Base-by-base conservation (phyloP, 1,140 invertebrate genomes). In the Saccostrea cuccullata region DNA sequence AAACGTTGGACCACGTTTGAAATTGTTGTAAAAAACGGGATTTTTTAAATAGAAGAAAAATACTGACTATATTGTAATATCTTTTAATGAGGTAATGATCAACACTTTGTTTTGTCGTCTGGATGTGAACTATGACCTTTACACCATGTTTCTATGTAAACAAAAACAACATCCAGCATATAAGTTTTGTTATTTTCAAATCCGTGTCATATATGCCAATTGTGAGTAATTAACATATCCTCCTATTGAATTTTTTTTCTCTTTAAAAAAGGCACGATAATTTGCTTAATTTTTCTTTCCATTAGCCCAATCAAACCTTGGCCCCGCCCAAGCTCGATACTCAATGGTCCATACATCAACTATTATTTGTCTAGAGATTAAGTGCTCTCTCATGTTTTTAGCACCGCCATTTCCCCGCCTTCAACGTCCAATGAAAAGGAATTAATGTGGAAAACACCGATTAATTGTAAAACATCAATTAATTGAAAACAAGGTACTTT, bases 161-260 rank as follows among this genome's bases (percentile, higher is more conserved):
- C 47, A 86, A 86, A 86, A 3, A 86, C 67, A 47, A 86, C 85
- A 86, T 86, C 85, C 12, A 86, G 30, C n/a, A n/a, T n/a, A 77
- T 77, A 77, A 3, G 15, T 77, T 26, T 15, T 26, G 6, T 26
- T 15, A 26, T 2, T 15, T n/a, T n/a, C n/a, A n/a, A n/a, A n/a
- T 77, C 0, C 30, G 70, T 13, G 12, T 40, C 70, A 40, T 26
- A 11, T 77, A 77, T 0, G 70, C 70, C 30, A 77, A 36, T 26
- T 77, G 70, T 11, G 70, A 77, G 30, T 77, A 26, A 13, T 77
- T 26, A 2, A 30, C 70, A 0, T 77, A 77, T 36, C 70, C 70
- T 30, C 70, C 70, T 2, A 77, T n/a, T n/a, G n/a, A n/a, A n/a
- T n/a, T n/a, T n/a, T n/a, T n/a, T n/a, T n/a, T 36, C 15, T 77